A percentile compares a stretch with the other conserved stretches of the same genome.
phyloP scores from a whole-genome alignment of 2,888 invertebrate genomes.

The Agrotis puta region DNA sequence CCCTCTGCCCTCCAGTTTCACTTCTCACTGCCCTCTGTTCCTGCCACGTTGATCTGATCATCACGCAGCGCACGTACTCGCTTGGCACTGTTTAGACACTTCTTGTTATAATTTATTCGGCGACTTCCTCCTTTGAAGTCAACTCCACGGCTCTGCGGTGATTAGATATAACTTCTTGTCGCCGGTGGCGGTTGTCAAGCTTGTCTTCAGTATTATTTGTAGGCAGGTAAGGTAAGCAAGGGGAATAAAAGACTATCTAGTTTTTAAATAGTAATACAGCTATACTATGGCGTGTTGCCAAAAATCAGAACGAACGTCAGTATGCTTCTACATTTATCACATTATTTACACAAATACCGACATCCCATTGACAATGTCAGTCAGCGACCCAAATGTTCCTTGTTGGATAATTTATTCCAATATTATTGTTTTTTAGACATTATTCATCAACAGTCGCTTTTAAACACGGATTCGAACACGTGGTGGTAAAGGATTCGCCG shows the following conservation, averaged over 20 bases:
- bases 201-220: conserved; percentile 1
- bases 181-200: background rate
- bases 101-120: conserved; percentile 46
- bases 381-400: too few relatives aligned
- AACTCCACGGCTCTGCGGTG: conserved; percentile 9
- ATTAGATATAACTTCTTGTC: conserved; percentile 29
- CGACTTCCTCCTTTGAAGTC: conserved; percentile 15
- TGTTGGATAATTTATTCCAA: too few relatives aligned
- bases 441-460: conserved; percentile 34
- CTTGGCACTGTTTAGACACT: conserved; percentile 31
- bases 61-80: conserved; percentile 22
- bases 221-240: background rate
- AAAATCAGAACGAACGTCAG: too few relatives aligned
- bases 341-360: too few relatives aligned
- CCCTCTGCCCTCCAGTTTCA: background rate
- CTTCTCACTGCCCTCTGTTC: background rate
- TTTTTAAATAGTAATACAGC: too few relatives aligned
- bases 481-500: background rate
- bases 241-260: too few relatives aligned
- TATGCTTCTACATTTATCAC: too few relatives aligned
- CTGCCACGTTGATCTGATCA: conserved; percentile 1
- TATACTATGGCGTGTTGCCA: too few relatives aligned
- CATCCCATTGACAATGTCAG: too few relatives aligned
- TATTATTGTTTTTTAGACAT: conserved; percentile 9
- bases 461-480: conserved; percentile 14